Base-by-base conservation (phyloP, 2,113 vertebrate species). In the Polypterus bichir region DNA sequence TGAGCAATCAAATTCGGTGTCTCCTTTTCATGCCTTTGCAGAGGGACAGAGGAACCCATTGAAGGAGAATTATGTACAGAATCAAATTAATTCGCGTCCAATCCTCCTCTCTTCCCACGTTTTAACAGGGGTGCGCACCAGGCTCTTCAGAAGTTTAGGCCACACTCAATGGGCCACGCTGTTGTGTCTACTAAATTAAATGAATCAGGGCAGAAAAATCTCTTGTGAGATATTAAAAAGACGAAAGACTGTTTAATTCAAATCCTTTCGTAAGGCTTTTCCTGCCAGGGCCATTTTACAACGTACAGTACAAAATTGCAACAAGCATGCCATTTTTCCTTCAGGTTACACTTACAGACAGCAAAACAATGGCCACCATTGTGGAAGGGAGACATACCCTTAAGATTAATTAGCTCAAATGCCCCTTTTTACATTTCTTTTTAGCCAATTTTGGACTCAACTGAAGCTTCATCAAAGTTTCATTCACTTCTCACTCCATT, bases 1-100 rank as follows among this genome's bases (percentile, higher is more conserved):
- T 91, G 90, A 94, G 93, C 91, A 91, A 95, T 96, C 87, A 86
- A 94, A 92, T 83, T 83, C 85, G 75, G 86, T 88, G 86, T 92
- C 84, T 91, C 83, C 84, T 86, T 91, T 90, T 88, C 90, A 88
- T 88, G 85, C 81, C 83, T 88, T 80, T 82, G 87, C 77, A 78
- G 81, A 73, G 82, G 86, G 83, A 92, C 89, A 92, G 85, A 90
- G 86, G 85, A 88, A 86, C 83, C 90, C 85, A 92, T 88, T 91
- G 88, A 93, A 85, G 80, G 82, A 89, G 88, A 91, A 87, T 94
- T 91, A 91, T 90, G 90, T 89, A 88, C 88, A 88, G 90, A 88
- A 86, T 90, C 88, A 87, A 91, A 88, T 90, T 87, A 88, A 92
- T 94, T 92, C 89, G 83, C 87, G 63, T 84, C 89, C 86, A 87